Evolutionary conservation across 2,888 invertebrate genomes (phyloP), one percentile per base, ranked within the genome.

Genomic region (Synergus itoensis): DNA sequence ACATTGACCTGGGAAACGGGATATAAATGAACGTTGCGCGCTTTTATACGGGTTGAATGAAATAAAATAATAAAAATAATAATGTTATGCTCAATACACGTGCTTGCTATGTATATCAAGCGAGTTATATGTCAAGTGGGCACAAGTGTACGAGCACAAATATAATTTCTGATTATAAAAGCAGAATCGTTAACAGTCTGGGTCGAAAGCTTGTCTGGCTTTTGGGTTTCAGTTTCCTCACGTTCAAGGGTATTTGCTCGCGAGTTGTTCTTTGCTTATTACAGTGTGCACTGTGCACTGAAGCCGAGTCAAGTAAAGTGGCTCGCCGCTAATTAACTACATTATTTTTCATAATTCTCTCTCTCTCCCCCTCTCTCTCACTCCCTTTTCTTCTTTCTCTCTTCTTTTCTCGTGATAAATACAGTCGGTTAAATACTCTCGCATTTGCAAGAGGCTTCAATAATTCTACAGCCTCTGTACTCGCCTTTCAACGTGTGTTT

Each of bases 301-400:
- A 84, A 85, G 87, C 84, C 86, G 85, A 87, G 86, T 85, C 84
- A 79, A 82, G 84, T 87, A 87, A 89, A 90, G 90, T 89, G 88
- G 88, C 87, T 84, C 85, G 88, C 87, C 88, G 89, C 90, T 90
- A 90, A 90, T 90, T 90, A 90, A 89, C 89, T 89, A 89, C 90
- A 89, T 90, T 90, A 89, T 90, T 89, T 88, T 87, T 90, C 89
- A 80, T 82, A 79, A 81, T 79, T 77, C 77, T 48, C 63, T 77
- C 64, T 76, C 21, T 64, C 48, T 75, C 64, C 73, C 28, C 41
- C 14, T 53, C 48, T 60, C 45, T 28, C 41, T 65, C 45, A 11
- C 78, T 53, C 18, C 57, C 53, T 57, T 79, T 77, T 48, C 60
- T 40, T 80, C 67, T 63, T 57, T 67, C 77, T 77, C 60, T 76